phyloP scores from a whole-genome alignment of 2,113 vertebrate species.

The Corvus moneduloides region DNA sequence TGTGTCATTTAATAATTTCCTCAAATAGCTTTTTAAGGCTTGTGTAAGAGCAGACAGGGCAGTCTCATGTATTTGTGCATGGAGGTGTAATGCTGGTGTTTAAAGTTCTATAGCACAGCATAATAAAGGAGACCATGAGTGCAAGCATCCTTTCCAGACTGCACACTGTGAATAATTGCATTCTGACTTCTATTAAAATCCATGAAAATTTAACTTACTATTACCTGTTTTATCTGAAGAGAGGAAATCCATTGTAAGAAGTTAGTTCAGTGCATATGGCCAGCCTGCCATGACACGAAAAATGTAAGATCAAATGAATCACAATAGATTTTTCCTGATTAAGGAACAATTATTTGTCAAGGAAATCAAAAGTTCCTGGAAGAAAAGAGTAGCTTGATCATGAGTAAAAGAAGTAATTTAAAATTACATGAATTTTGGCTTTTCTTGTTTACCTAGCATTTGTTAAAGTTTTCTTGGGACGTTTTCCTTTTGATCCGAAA shows the following conservation, averaged over 20 bases:
- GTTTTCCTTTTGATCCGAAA: neutral
- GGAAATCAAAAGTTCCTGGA: neutral
- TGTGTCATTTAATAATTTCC: neutral
- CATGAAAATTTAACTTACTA: neutral
- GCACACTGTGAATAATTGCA: neutral
- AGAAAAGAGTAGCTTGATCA: neutral
- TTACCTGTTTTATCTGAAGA: neutral
- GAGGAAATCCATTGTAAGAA: neutral
- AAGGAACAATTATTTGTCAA: neutral
- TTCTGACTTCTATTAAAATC: neutral
- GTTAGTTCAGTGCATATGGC: neutral
- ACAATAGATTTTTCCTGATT: neutral
- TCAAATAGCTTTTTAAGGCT: neutral
- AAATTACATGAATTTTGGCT: neutral
- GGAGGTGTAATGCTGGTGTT: neutral
- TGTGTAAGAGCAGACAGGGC: neutral
- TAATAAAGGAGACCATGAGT: neutral
- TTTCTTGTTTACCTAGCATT: neutral
- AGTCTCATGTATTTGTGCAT: neutral
- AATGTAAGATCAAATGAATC: neutral
- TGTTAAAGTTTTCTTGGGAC: neutral
- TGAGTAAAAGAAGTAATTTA: neutral
- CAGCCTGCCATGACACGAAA: neutral
- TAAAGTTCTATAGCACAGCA: neutral
- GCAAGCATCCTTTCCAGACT: neutral